Evolutionary conservation across 2,113 vertebrate species (phyloP).

Genomic region (Barnardius zonarius): DNA sequence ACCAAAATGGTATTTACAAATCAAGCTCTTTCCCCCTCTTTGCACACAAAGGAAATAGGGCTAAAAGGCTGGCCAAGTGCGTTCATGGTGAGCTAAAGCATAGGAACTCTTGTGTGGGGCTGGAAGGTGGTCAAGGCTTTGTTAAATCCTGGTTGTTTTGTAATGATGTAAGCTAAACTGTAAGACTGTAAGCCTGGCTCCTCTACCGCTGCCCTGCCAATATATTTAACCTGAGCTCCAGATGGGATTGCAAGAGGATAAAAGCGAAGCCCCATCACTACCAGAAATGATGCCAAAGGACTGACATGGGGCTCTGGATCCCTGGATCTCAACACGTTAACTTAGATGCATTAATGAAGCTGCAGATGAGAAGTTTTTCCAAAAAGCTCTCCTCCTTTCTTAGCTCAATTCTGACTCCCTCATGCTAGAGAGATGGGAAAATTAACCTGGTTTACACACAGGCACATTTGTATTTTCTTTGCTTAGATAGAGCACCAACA

Average conservation of each 20-base stretch:
- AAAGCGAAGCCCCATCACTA: not conserved
- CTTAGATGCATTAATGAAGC: not conserved
- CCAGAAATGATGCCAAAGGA: not conserved
- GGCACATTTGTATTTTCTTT: not conserved
- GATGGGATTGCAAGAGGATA: not conserved
- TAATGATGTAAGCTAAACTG: accelerated
- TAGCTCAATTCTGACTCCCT: not conserved
- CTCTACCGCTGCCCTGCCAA: not conserved
- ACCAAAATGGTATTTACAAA: slow-evolving; percentile 11
- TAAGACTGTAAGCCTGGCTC: not conserved
- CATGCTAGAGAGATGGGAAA: not conserved
- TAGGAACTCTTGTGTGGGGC: not conserved
- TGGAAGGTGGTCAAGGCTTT: not conserved
- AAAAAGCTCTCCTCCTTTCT: not conserved
- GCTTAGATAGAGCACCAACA: not conserved
- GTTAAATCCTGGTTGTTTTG: not conserved
- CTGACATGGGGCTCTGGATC: not conserved
- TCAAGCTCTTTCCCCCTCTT: not conserved
- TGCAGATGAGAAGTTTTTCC: not conserved
- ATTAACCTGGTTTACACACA: not conserved
- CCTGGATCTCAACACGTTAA: not conserved
- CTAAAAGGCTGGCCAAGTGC: not conserved
- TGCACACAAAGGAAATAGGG: not conserved
- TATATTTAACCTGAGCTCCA: not conserved
- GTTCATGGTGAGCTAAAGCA: not conserved